Evolutionary conservation across 2,113 vertebrate genomes (phyloP).

Genomic region (Paramormyrops kingsleyae): DNA sequence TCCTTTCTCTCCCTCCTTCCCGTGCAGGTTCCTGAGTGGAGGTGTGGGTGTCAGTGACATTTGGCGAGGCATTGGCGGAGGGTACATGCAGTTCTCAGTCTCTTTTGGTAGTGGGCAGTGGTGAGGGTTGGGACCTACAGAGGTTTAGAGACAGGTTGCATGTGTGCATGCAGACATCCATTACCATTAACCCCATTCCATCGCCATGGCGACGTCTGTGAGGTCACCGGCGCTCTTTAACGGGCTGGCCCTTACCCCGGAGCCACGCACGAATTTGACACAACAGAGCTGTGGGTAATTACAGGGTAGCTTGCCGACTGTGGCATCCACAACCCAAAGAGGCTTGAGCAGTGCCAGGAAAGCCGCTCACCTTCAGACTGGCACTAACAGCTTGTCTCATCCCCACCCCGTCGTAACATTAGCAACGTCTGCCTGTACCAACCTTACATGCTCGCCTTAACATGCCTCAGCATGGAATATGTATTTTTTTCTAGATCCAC

Average conservation of each 20-base stretch:
- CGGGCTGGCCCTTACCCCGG: conserved; percentile 44
- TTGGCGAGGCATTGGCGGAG: conserved; percentile 93
- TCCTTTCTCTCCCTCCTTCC: conserved; percentile 83
- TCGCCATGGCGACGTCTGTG: conserved; percentile 54
- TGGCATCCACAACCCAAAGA: conserved; percentile 22
- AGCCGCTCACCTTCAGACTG: conserved; percentile 1
- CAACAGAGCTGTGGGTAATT: conserved; percentile 32
- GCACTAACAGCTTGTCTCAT: conserved; percentile 31
- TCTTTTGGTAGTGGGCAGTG: conserved; percentile 54
- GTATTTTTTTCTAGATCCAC: conserved; percentile 32
- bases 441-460: conserved; percentile 72
- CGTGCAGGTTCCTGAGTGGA: conserved; percentile 99
- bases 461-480: conserved; percentile 67
- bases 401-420: conserved; percentile 37
- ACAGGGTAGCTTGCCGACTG: conserved; percentile 19
- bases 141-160: conserved; percentile 70
- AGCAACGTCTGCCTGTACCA: conserved; percentile 71
- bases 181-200: conserved; percentile 70
- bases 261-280: conserved; percentile 3
- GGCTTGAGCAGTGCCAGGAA: not conserved
- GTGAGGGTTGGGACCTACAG: conserved; percentile 52
- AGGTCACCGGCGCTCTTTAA: conserved; percentile 34
- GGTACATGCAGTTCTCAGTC: conserved; percentile 83
- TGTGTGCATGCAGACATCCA: conserved; percentile 82
- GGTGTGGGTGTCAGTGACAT: conserved; percentile 88